Base-by-base conservation (phyloP, 2,888 invertebrate genomes). In the Eudemis profundana region DNA sequence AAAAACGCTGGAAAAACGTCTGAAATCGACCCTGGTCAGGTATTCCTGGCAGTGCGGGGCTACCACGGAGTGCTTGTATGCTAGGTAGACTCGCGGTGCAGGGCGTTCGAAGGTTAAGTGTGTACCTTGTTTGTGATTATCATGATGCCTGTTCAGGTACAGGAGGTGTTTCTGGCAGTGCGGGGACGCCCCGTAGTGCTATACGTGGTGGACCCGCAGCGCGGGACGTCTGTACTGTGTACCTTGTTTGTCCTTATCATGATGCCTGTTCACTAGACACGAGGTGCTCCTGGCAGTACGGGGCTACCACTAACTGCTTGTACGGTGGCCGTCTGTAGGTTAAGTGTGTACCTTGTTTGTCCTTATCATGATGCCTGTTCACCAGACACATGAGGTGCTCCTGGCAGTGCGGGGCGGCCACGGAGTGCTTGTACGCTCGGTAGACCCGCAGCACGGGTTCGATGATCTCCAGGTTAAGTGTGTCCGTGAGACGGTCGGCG, bases 401-500 rank as follows among this genome's bases (percentile, higher is more conserved):
- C 75, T 96, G 96, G 81, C 97, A 97, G 57, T 94, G 93, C 0
- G 96, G 96, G 27, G 94, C 93, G 74, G 93, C 93, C 1, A 93
- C 87, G 0, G 95, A 94, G 87, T 95, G 97, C 76, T 95, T 94
- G 87, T 96, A 97, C 0, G 96, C 97, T 54, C 97, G 90, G 90
- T 96, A 96, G 12, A 96, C 96, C 82, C 96, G 93, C n/a, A 96
- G 93, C 23, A 97, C 93, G 0, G 97, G 97, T 79, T 96, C 96
- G 57, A 97, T 96, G 66, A 97, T 94, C 86, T 97, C 97, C 77
- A 96, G 87, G 84, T 97, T 97, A 54, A 97, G 93, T 0, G 96
- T 95, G 78, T 97, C 96, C 0, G 96, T 96, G 67, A 97, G 83
- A 74, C 95, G 94, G 81, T 95, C 95, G 10, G 96, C 96, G 7